Evolutionary conservation across 2,888 invertebrate species (phyloP).

Genomic region (Julus scandinavius): DNA sequence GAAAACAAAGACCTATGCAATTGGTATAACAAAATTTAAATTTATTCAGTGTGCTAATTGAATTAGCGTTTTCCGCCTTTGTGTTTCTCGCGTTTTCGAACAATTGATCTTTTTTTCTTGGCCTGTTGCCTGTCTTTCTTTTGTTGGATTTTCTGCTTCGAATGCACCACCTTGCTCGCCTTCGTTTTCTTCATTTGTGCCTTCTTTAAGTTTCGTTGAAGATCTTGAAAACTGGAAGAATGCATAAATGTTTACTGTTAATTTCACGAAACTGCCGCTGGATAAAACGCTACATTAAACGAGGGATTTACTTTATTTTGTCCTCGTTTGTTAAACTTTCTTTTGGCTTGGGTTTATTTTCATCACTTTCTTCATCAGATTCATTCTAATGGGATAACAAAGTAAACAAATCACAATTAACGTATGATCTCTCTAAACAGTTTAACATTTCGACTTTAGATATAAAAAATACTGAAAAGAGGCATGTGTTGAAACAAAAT

Average conservation of each 20-base stretch:
- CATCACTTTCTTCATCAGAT: background rate
- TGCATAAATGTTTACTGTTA: background rate
- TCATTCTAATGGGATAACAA: background rate
- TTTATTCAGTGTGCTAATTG: background rate
- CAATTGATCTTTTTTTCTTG: slow-evolving; percentile 19
- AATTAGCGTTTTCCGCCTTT: slow-evolving; percentile 15
- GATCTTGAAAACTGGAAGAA: background rate
- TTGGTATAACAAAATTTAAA: too few species aligned
- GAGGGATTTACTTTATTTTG: background rate
- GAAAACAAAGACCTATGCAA: background rate
- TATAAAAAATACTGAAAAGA: too few species aligned
- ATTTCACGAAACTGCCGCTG: background rate
- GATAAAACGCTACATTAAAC: background rate
- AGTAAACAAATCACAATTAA: too few species aligned
- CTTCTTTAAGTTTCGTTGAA: slow-evolving; percentile 30
- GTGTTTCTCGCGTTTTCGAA: slow-evolving; percentile 10
- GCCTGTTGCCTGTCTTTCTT: slow-evolving; percentile 51
- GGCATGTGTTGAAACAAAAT: background rate
- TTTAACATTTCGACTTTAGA: too few species aligned
- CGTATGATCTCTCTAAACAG: too few species aligned
- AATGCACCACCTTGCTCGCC: slow-evolving; percentile 37
- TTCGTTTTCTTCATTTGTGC: background rate
- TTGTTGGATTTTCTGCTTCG: slow-evolving; percentile 34
- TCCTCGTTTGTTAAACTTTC: slow-evolving; percentile 20
- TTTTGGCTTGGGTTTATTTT: background rate